Base-by-base conservation (phyloP, 2,888 invertebrate species). In the Hymenopus coronatus region DNA sequence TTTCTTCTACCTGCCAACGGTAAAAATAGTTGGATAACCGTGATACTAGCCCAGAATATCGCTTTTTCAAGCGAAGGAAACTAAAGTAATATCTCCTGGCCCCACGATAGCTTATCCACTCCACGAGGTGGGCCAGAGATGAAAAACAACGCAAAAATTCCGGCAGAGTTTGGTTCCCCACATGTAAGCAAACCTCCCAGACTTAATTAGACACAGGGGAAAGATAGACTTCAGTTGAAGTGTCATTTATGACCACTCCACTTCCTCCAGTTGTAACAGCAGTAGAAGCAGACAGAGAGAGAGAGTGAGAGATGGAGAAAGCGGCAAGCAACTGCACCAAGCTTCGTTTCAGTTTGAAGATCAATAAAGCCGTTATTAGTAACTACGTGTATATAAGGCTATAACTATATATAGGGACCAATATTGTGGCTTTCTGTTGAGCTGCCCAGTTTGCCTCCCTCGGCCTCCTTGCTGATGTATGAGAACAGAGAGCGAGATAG, bases 401-500 rank as follows among this genome's bases (percentile, higher is more conserved):
- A 87, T 87, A 87, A 86, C 86, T 87, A 87, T 87, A 88, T 84
- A 84, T 70, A 88, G 84, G 30, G 88, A 84, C 84, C 88, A 88
- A 88, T 88, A 88, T 88, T 88, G 88, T 88, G 88, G 88, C 88
- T 88, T 88, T 88, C 88, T 87, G 87, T 87, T 87, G 82, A 87
- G 82, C 82, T 87, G 87, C 87, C 87, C 87, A 87, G 87, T 87
- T 87, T 87, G 82, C 82, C 82, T 87, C 87, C 82, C 87, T 33
- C 54, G 54, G 54, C 20, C 20, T 86, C 28, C 86, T 86, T 25
- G 33, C 27, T 40, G 82, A 82, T 82, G 87, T 85, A 85, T 85
- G 85, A 85, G 87, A 82, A 81, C 28, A 82, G 87, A 33, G 82
- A 82, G 87, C 27, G 82, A 82, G 28, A 85, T 2, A 8, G 54